Evolutionary conservation across 2,888 invertebrate genomes (phyloP).

Genomic region (Teleiodes luculella): DNA sequence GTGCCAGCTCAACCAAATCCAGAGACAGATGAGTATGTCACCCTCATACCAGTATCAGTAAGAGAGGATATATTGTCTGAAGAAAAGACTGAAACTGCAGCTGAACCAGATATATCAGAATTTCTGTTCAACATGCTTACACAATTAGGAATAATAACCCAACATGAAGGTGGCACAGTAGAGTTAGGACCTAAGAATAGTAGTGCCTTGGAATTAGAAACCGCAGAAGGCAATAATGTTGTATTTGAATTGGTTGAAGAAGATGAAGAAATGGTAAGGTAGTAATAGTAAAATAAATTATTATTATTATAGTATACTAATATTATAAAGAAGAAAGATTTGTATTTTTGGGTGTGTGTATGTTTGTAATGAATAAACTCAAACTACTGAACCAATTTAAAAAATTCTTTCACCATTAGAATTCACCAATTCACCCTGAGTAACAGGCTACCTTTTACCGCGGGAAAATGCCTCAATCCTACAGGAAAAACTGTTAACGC

Average conservation of each 20-base stretch:
- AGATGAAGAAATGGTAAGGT: conserved; percentile 23
- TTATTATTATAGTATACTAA: not conserved
- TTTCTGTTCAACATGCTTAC: conserved; percentile 49
- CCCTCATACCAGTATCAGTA: not conserved
- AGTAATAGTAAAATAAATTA: not conserved
- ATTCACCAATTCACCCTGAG: too few species aligned
- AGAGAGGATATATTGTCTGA: conserved; percentile 8
- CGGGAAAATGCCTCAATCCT: too few species aligned
- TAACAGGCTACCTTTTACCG: too few species aligned
- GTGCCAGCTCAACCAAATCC: not conserved
- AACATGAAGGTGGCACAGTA: conserved; percentile 31
- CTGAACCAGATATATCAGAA: conserved; percentile 34
- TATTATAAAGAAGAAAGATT: too few species aligned
- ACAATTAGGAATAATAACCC: conserved; percentile 49
- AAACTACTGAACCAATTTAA: too few species aligned
- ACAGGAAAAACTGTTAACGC: too few species aligned
- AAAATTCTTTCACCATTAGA: too few species aligned
- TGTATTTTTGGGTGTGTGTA: too few species aligned
- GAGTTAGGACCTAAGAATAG: conserved; percentile 34
- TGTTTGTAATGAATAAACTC: too few species aligned
- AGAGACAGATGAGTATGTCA: not conserved
- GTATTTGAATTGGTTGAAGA: conserved; percentile 50
- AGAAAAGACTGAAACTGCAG: not conserved
- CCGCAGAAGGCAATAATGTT: conserved; percentile 42
- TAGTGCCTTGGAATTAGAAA: conserved; percentile 46